Conservation (phyloP, 2,888 invertebrate species). For the Apodemia mormo region DNA sequence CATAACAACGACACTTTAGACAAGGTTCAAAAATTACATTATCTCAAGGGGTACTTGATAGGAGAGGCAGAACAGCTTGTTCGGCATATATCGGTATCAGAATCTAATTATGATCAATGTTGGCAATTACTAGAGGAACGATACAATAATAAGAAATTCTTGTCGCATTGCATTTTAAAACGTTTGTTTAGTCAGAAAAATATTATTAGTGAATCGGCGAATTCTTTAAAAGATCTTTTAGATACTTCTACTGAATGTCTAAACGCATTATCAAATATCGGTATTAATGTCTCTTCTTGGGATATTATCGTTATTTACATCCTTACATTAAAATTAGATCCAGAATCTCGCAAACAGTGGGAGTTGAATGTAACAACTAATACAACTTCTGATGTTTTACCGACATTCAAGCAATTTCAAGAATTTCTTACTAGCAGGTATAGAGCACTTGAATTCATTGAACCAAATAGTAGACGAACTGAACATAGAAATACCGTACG, state of each 20-base stretch:
- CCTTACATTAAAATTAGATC: not conserved
- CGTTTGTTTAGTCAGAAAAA: not conserved
- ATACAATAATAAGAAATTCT: constrained; percentile 26
- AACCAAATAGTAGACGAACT: not conserved
- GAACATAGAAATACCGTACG: not conserved
- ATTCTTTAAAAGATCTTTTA: not conserved
- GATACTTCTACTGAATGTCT: not conserved
- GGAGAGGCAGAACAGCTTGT: constrained; percentile 1
- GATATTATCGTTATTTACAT: not conserved
- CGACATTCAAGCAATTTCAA: constrained; percentile 21
- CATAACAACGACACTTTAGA: constrained; percentile 13
- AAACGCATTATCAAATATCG: not conserved
- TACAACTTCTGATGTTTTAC: constrained; percentile 15
- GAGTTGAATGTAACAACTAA: constrained; percentile 7
- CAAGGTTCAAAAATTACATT: not conserved
- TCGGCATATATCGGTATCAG: not conserved
- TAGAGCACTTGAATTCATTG: constrained; percentile 26
- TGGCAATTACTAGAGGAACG: constrained; percentile 19
- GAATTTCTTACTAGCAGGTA: constrained; percentile 24
- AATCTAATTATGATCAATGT: not conserved
- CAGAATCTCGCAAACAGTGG: not conserved
- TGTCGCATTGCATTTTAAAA: constrained; percentile 9
- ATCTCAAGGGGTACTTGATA: not conserved
- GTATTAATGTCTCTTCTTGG: not conserved
- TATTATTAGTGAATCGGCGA: not conserved